Conservation (phyloP, 2,797 vertebrate genomes). For the Otolemur crassicaudatus region DNA sequence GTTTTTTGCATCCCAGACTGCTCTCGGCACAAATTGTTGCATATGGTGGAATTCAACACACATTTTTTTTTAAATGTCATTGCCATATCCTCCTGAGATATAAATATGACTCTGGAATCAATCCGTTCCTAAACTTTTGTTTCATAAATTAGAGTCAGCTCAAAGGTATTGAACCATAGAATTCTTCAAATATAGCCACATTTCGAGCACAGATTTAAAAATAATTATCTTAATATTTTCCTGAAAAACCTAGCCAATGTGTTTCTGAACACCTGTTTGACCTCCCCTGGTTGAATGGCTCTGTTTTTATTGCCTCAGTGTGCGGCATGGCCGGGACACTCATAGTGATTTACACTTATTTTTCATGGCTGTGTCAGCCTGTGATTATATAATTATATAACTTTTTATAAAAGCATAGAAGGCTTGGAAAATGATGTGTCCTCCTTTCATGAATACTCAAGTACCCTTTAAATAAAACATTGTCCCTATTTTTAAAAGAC, state of each 20-base stretch:
- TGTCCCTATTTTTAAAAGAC: slow-evolving; percentile 50
- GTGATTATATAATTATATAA: slow-evolving; percentile 77
- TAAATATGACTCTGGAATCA: background rate
- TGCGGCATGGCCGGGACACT: slow-evolving; percentile 10
- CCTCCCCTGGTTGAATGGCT: background rate
- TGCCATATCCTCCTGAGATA: background rate
- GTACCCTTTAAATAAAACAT: slow-evolving; percentile 70
- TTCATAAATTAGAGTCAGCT: slow-evolving; percentile 24
- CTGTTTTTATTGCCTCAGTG: background rate
- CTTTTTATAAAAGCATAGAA: slow-evolving; percentile 60
- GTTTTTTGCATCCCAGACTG: background rate
- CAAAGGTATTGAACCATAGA: background rate
- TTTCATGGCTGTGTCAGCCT: slow-evolving; percentile 63
- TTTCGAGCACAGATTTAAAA: slow-evolving; percentile 50
- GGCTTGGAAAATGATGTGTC: slow-evolving; percentile 60
- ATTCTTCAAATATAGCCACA: slow-evolving; percentile 47
- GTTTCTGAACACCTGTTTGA: slow-evolving; percentile 25
- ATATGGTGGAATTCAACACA: background rate
- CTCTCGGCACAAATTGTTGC: background rate
- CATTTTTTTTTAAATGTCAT: background rate
- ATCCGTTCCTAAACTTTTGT: background rate
- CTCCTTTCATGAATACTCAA: slow-evolving; percentile 67
- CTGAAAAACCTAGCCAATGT: slow-evolving; percentile 41
- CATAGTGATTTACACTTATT: slow-evolving; percentile 58
- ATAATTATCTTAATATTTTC: slow-evolving; percentile 55